These are phyloP conservation scores for Odontamblyopus lacepedii DNA, from an alignment of 2,797 vertebrate genomes.

Conservation along the genomic window DNA sequence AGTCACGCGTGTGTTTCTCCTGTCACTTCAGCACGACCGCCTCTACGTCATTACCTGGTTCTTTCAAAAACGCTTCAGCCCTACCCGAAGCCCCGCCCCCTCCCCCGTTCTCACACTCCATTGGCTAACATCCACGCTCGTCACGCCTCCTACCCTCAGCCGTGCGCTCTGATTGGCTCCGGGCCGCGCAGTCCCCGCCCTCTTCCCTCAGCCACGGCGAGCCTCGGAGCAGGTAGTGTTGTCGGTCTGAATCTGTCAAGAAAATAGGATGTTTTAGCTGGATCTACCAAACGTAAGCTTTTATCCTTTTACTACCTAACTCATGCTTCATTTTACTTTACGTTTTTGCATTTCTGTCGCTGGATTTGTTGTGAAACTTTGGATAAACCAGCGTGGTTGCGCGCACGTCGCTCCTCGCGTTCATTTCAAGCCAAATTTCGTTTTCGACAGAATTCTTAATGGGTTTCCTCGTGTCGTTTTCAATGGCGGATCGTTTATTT, in stretches of 20 bases:
- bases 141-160: slow-evolving; percentile 15
- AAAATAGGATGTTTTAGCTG: slow-evolving; percentile 47
- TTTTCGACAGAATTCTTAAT: slow-evolving; percentile 70
- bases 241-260: not conserved
- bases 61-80: slow-evolving; percentile 23
- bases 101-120: not conserved
- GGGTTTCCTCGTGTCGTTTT: slow-evolving; percentile 27
- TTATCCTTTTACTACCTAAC: not conserved
- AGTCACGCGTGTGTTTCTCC: slow-evolving; percentile 27
- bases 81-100: not conserved
- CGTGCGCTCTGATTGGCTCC: slow-evolving; percentile 42
- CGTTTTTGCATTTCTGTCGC: not conserved
- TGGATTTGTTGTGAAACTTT: slow-evolving; percentile 9
- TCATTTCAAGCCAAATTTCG: slow-evolving; percentile 19
- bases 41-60: slow-evolving; percentile 37
- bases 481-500: not conserved
- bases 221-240: slow-evolving; percentile 30
- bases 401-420: slow-evolving; percentile 8
- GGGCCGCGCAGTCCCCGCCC: slow-evolving; percentile 24
- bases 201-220: slow-evolving; percentile 4
- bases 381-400: slow-evolving; percentile 23
- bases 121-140: slow-evolving; percentile 30
- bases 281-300: slow-evolving; percentile 51
- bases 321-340: not conserved
- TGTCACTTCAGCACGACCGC: no score